Base-by-base conservation (phyloP, 2,113 vertebrate genomes). In the Nannobrachium achirus region DNA sequence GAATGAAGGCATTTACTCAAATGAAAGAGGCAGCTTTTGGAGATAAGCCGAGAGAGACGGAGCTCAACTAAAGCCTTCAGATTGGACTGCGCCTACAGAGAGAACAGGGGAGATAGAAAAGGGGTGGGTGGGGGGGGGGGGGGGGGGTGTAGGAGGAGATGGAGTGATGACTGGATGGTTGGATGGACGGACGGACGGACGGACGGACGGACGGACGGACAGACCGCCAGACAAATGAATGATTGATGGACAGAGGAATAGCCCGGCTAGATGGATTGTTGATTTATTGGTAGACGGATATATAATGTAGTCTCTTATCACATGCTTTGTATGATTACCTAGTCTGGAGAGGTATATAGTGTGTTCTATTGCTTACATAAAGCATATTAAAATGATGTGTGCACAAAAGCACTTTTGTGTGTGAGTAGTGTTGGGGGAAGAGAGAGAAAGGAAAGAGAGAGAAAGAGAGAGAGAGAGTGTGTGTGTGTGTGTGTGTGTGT, bases 1-100 rank as follows among this genome's bases (percentile, higher is more conserved):
- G 81, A 91, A 89, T 82, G 85, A 88, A 92, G 85, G 88, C 88
- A 83, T 89, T 92, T 87, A 87, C 86, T 89, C 77, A 84, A 88
- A 89, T 90, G 76, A 90, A 90, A 89, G 80, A 85, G 81, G 76
- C 68, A 66, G 86, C 79, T 78, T 88, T 83, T 80, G 82, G 79
- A 89, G 88, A 91, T 89, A 89, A 90, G 87, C 79, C 50, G 56
- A 79, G 78, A 77, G 80, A 87, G 85, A 85, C 57, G 66, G 67
- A 70, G 81, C 86, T 78, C 6, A 77, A 64, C 53, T 73, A 82
- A 86, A 86, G 82, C 86, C 76, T 82, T 74, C 48, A 80, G 81
- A 89, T 78, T 86, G 86, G 78, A 84, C 78, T 65, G 71, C 77
- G 81, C 74, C 80, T 70, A 55, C 63, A 25, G 74, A 81, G 56